Percentiles rank a stretch among this genome's conserved stretches.
Evolutionary conservation across 1,140 invertebrate species (phyloP).

Genomic region (Heliconius hewitsoni): DNA sequence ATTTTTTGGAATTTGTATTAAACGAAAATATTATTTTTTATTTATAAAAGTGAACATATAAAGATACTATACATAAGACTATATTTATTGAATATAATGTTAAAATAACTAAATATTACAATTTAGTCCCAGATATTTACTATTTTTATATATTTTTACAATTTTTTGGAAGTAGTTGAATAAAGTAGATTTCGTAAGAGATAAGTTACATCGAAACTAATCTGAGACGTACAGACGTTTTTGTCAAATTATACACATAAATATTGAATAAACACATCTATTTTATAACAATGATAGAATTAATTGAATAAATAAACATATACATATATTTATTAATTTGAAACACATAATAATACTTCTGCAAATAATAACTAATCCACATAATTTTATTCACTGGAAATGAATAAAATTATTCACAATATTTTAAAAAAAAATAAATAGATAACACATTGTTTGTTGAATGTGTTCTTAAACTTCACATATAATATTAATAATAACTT

Average conservation of each 20-base stretch:
- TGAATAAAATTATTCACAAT: too few species aligned
- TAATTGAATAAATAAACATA: slow-evolving; percentile 4
- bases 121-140: not conserved
- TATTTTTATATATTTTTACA: not conserved
- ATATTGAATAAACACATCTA: not conserved
- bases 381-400: too few species aligned
- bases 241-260: not conserved
- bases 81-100: not conserved
- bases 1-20: not conserved
- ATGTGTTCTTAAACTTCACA: too few species aligned
- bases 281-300: slow-evolving; percentile 13
- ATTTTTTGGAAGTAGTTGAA: not conserved
- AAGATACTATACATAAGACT: not conserved
- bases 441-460: too few species aligned
- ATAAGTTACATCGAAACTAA: not conserved
- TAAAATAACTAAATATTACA: not conserved
- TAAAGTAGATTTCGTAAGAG: not conserved
- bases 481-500: too few species aligned
- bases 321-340: not conserved
- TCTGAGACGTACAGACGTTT: not conserved
- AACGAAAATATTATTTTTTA: too few species aligned
- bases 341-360: not conserved
- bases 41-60: too few species aligned
- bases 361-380: not conserved
- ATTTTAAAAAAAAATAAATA: too few species aligned